These are phyloP conservation scores for Fundulus diaphanus DNA, from an alignment of 2,797 vertebrate species.

Conservation along the genomic window DNA sequence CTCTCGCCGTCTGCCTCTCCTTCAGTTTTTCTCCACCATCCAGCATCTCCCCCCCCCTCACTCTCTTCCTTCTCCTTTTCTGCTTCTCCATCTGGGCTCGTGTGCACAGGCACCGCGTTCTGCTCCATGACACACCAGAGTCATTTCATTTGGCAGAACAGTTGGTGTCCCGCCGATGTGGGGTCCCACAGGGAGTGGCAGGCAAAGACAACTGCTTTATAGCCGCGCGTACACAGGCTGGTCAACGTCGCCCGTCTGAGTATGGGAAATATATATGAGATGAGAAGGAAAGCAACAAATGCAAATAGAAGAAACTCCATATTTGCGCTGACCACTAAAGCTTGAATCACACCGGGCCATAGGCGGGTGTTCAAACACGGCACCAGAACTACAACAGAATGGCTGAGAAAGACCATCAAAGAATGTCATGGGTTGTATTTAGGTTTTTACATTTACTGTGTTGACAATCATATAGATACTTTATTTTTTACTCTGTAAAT, in stretches of 20 bases:
- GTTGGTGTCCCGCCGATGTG: slow-evolving; percentile 60
- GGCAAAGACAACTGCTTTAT: slow-evolving; percentile 58
- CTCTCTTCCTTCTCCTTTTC: slow-evolving; percentile 36
- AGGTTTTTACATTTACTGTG: too few relatives aligned
- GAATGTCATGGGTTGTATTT: too few relatives aligned
- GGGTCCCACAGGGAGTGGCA: slow-evolving; percentile 67
- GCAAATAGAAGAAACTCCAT: not conserved
- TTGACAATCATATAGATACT: too few relatives aligned
- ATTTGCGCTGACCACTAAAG: not conserved
- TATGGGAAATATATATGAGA: not conserved
- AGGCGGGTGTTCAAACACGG: too few relatives aligned
- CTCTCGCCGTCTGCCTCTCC: slow-evolving; percentile 48
- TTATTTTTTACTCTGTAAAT: too few relatives aligned
- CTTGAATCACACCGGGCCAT: too few relatives aligned
- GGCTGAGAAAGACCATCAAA: too few relatives aligned
- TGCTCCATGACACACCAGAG: slow-evolving; percentile 73
- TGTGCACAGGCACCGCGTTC: slow-evolving; percentile 63
- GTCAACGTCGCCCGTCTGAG: slow-evolving; percentile 21
- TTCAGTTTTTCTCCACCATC: slow-evolving; percentile 42
- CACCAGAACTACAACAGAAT: too few relatives aligned
- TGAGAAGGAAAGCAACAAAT: not conserved
- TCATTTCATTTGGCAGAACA: slow-evolving; percentile 72
- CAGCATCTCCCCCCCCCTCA: slow-evolving; percentile 4
- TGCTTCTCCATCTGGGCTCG: slow-evolving; percentile 73
- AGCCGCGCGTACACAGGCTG: slow-evolving; percentile 36